Evolutionary conservation across 2,797 vertebrate species (phyloP).

Genomic region (Cryptoblepharus egeriae): DNA sequence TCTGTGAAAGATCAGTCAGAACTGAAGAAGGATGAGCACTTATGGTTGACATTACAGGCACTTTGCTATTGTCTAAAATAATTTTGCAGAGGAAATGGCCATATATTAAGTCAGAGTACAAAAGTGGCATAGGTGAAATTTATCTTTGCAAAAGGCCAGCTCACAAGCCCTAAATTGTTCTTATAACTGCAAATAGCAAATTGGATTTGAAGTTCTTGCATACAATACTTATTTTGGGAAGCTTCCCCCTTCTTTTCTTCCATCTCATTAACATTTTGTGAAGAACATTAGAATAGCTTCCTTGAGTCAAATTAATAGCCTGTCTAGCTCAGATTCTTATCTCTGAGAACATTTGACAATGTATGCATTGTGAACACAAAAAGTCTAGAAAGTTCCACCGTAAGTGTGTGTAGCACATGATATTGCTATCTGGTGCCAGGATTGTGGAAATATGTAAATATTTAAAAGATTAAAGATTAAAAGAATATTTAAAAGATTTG

Average conservation of each 20-base stretch:
- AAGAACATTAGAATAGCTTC: neutral
- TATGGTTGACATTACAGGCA: conserved; percentile 51
- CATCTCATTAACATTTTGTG: neutral
- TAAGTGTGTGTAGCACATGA: neutral
- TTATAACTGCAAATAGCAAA: conserved; percentile 43
- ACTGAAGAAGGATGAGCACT: conserved; percentile 47
- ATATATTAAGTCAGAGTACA: conserved; percentile 46
- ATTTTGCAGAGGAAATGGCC: conserved; percentile 56
- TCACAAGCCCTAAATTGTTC: conserved; percentile 38
- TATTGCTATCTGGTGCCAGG: neutral
- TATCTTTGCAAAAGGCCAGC: conserved; percentile 37
- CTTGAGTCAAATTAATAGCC: neutral
- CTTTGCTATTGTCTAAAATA: conserved; percentile 56
- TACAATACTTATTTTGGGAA: conserved; percentile 5
- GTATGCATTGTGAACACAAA: neutral
- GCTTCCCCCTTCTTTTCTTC: neutral
- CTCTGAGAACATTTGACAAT: neutral
- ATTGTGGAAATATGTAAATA: neutral
- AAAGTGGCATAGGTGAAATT: conserved; percentile 38
- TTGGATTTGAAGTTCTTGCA: neutral
- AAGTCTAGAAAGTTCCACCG: neutral
- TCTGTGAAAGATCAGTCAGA: neutral
- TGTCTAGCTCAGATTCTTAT: neutral
- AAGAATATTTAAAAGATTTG: neutral
- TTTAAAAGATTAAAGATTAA: too few species aligned